These are phyloP conservation scores for Trachelus troglodyta DNA, from an alignment of 2,888 invertebrate genomes.

Conservation along the genomic window DNA sequence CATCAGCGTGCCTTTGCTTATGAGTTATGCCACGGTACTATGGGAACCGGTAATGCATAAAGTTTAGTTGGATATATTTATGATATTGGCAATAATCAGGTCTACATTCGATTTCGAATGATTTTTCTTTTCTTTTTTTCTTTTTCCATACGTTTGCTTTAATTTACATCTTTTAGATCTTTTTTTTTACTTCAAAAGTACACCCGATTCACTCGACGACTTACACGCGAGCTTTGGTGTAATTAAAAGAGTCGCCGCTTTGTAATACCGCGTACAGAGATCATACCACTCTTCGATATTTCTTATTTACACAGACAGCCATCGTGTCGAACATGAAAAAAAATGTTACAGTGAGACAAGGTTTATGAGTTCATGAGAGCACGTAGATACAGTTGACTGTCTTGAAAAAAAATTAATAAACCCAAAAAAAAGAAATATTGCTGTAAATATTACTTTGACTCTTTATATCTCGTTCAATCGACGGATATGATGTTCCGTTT, in stretches of 20 bases:
- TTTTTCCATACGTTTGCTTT: not conserved
- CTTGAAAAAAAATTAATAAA: not conserved
- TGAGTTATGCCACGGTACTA: not conserved
- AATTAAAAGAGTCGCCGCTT: not conserved
- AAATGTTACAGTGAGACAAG: not conserved
- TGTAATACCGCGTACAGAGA: not conserved
- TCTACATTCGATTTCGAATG: not conserved
- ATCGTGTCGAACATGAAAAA: not conserved
- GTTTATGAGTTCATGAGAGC: not conserved
- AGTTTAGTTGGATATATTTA: not conserved
- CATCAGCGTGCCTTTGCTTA: not conserved
- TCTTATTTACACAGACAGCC: not conserved
- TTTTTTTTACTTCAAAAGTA: not conserved
- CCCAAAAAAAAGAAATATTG: not conserved
- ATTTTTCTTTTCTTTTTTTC: not conserved
- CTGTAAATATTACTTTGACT: not conserved
- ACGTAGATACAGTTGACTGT: not conserved
- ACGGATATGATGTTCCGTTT: not conserved
- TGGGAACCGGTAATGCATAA: slow-evolving; percentile 1
- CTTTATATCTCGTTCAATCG: not conserved
- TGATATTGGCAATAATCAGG: not conserved
- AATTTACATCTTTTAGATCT: not conserved
- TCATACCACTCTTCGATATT: not conserved
- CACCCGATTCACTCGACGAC: not conserved
- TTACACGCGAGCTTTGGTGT: not conserved